Evolutionary conservation across 1,140 invertebrate genomes (phyloP), one percentile per base, ranked within the genome.

Genomic region (Centruroides vittatus): DNA sequence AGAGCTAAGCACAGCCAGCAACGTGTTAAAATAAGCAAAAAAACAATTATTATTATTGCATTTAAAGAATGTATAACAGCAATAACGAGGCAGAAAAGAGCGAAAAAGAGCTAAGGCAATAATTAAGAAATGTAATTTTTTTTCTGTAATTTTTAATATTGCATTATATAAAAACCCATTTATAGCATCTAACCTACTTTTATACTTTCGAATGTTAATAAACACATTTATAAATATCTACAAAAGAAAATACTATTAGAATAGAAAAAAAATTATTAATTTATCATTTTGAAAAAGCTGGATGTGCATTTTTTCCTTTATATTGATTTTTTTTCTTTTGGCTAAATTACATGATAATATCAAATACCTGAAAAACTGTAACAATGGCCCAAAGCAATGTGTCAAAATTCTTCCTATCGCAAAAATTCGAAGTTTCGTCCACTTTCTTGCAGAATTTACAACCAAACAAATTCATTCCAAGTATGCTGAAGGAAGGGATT

Each of bases 391-490:
- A 99, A 76, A 99, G 88, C 74, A 99, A 86, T 72, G 92, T 88
- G 84, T 99, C 95, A 89, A 99, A 99, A 86, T 99, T 99, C 88
- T 98, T 98, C 80, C 96, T 73, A 70, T 81, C 79, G 73, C 81
- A 82, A 70, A 79, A 84, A 71, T 80, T 79, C n/a, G 59, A 79
- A 68, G 76, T 74, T 78, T 84, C 78, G 71, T 79, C 78, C 67
- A 76, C 75, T 73, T 79, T 85, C 78, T 88, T 84, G 84, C 92
- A 97, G 88, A 98, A 99, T 86, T 97, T 98, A 86, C 95, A 98
- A 82, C 96, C 96, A 84, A 99, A 99, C 81, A 99, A 86, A 85
- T 96, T 97, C 95, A 99, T 99, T 81, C 94, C 93, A 76, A 98
- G 88, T 82, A 98, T 97, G 88, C 93, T 97, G 72, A 72, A 76